A percentile compares a stretch with the other conserved stretches of the same genome.
These are phyloP conservation scores for Armadillidium nasatum DNA, from an alignment of 1,140 invertebrate genomes.

Conservation along the genomic window DNA sequence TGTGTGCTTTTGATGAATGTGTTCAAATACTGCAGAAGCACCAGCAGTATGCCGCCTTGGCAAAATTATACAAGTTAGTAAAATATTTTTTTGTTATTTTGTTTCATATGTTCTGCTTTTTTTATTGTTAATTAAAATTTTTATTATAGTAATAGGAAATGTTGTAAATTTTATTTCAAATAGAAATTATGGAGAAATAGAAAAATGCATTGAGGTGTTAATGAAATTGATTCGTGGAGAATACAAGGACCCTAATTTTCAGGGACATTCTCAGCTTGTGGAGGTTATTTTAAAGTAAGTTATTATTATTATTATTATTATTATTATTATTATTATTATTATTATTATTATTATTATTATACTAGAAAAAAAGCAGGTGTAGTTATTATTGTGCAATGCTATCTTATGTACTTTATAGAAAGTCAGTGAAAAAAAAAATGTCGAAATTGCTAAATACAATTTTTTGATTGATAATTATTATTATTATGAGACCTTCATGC, in stretches of 20 bases:
- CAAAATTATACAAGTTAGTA: constrained; percentile 49
- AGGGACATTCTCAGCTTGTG: constrained; percentile 50
- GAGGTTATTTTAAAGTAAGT: constrained; percentile 52
- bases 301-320: no score
- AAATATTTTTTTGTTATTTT: background rate
- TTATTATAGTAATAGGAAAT: no score
- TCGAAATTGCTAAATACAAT: no score
- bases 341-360: no score
- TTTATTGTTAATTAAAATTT: no score
- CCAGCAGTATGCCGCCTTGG: constrained; percentile 50
- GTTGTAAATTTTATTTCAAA: background rate
- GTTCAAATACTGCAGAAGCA: constrained; percentile 50
- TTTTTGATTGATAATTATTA: no score
- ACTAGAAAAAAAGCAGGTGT: no score
- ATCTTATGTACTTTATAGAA: no score
- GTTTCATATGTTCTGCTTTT: background rate
- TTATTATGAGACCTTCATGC: no score
- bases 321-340: no score
- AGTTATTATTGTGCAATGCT: no score
- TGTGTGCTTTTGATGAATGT: constrained; percentile 51
- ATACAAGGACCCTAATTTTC: constrained; percentile 50
- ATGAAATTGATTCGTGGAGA: constrained; percentile 50
- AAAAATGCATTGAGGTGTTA: constrained; percentile 51
- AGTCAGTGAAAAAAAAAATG: no score
- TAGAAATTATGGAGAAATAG: constrained; percentile 47